These are phyloP conservation scores for Phacellophora camtschatica DNA, from an alignment of 30 jellyfish, hydroid and myxozoan genomes.

Conservation along the genomic window DNA sequence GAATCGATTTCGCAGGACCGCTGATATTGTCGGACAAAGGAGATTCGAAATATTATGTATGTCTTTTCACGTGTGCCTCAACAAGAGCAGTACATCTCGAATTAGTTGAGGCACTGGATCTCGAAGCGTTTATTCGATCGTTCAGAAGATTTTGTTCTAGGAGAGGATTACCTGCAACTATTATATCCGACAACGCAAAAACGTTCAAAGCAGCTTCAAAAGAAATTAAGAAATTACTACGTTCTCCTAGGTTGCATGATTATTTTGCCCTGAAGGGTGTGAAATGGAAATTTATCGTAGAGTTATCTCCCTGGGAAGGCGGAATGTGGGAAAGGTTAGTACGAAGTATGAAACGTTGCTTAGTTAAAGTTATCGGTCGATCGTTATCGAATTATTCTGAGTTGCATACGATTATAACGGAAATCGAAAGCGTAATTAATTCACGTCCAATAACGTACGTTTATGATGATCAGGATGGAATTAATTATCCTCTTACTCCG, in stretches of 20 bases:
- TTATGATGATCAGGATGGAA: too few species aligned
- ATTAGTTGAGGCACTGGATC: background rate
- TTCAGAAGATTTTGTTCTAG: constrained; percentile 11
- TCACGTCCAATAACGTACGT: too few species aligned
- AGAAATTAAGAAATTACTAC: constrained; percentile 8
- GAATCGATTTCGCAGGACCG: constrained; percentile 50
- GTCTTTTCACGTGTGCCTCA: constrained; percentile 50
- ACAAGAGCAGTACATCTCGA: constrained; percentile 63
- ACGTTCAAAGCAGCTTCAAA: constrained; percentile 14
- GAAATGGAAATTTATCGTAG: too few species aligned
- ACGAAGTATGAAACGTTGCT: constrained; percentile 24
- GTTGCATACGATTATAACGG: too few species aligned
- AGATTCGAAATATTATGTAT: background rate
- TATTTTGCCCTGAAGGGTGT: background rate
- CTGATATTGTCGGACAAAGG: constrained; percentile 2
- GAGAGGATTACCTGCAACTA: constrained; percentile 24
- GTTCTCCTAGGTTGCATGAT: constrained; percentile 3
- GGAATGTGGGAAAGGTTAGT: constrained; percentile 52
- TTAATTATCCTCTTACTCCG: too few species aligned
- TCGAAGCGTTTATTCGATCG: background rate
- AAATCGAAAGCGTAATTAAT: too few species aligned
- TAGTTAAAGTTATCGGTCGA: background rate
- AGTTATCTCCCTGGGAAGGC: constrained; percentile 58
- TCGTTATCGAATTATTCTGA: too few species aligned
- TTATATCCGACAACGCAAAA: constrained; percentile 31